Evolutionary conservation across 2,888 invertebrate species (phyloP), one percentile per base, ranked within the genome.

Genomic region (Helobdella robusta): DNA sequence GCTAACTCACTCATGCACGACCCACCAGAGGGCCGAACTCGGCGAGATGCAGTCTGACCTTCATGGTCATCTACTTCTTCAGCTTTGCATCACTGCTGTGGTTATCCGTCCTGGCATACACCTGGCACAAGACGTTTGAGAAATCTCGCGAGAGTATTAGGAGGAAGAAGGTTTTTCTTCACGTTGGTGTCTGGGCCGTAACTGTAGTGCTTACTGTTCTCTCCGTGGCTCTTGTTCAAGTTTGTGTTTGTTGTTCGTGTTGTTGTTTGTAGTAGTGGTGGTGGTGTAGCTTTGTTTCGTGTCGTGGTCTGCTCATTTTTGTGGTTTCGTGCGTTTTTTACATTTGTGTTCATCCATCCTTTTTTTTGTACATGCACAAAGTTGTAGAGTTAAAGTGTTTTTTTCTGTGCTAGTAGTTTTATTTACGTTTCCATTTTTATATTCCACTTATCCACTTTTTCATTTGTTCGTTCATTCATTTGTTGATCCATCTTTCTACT

Each of bases 81-180:
- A n/a, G 30, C 54, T 5, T 54, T 23, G 54, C 54, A 8, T 54
- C 54, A 28, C n/a, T 54, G 18, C 25, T 54, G 30, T 54, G 54
- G 54, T 32, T 54, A 15, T 32, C 32, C 25, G 32, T 54, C 25
- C 54, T 54, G 30, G 4, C 54, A 4, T 54, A 54, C 25, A 54
- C 54, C 30, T 54, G 54, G 54, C 54, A 54, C n/a, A n/a, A n/a
- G n/a, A n/a, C 54, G 18, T 54, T 54, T n/a, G 30, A 54, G 54
- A 54, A 54, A 23, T 54, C 54, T 4, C 23, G 54, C 6, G 5
- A n/a, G n/a, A 32, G 32, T 18, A 32, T 54, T 3, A 54, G 54
- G 30, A 15, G 11, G 3, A 6, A n/a, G 4, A 5, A 54, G n/a
- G 54, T 28, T 54, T 8, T 4, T 25, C 23, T 6, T 6, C 54